phyloP scores from a whole-genome alignment of 2,113 vertebrate species.

The Chaetorhynchus papuensis region DNA sequence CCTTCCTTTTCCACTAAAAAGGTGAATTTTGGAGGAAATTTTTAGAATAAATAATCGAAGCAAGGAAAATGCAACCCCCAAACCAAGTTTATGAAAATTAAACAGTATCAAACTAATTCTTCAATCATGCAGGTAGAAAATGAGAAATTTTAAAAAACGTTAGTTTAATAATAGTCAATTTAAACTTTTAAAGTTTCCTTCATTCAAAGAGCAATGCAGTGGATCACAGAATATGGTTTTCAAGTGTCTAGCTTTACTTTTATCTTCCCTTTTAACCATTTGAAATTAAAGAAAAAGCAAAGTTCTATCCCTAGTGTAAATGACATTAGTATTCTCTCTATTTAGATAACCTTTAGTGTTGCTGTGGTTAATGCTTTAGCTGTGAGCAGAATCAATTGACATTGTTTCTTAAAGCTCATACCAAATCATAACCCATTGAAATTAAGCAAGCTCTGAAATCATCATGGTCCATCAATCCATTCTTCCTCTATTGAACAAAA shows the following conservation, averaged over 20 bases:
- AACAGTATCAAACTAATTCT: background rate
- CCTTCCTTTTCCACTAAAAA: background rate
- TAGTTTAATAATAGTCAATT: background rate
- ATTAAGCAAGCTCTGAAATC: slow-evolving; percentile 98
- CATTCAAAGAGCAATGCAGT: background rate
- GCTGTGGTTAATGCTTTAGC: background rate
- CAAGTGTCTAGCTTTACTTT: background rate
- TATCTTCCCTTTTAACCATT: background rate
- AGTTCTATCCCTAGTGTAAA: background rate
- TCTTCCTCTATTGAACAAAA: slow-evolving; percentile 86
- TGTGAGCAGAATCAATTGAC: background rate
- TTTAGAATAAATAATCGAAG: background rate
- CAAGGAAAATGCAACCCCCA: background rate
- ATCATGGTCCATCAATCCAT: slow-evolving; percentile 93
- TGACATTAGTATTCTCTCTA: background rate
- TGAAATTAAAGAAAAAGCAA: background rate
- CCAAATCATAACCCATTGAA: slow-evolving; percentile 99
- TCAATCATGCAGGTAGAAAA: background rate
- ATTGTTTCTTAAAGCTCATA: slow-evolving; percentile 64
- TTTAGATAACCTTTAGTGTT: background rate
- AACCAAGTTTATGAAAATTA: background rate
- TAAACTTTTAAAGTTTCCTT: background rate
- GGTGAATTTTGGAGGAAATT: background rate
- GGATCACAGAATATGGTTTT: background rate
- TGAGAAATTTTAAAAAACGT: background rate